phyloP scores from a whole-genome alignment of 2,797 vertebrate species.

The Tenualosa ilisha region DNA sequence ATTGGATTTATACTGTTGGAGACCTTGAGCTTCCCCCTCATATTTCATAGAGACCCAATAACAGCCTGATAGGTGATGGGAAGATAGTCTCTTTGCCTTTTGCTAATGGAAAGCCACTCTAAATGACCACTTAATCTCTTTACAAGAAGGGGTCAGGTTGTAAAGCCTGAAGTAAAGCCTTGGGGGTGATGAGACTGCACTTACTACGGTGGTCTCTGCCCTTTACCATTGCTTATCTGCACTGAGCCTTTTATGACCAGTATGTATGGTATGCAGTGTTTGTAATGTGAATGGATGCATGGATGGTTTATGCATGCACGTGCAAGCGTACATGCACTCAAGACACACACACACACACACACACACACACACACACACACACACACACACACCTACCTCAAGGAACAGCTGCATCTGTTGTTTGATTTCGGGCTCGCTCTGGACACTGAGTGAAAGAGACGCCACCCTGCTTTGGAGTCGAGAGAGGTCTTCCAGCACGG shows the following conservation, averaged over 20 bases:
- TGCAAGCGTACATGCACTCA: neutral
- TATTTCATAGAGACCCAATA: neutral
- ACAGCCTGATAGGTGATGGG: neutral
- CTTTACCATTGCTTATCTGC: neutral
- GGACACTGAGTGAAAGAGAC: constrained; percentile 64
- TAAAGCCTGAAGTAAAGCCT: neutral
- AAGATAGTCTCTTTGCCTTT: neutral
- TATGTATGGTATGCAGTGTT: neutral
- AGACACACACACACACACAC: neutral
- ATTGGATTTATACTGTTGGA: neutral
- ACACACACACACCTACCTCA: constrained; percentile 65
- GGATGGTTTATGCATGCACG: constrained; percentile 46
- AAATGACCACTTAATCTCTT: neutral
- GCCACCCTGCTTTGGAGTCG: constrained; percentile 73
- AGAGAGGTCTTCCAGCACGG: constrained; percentile 75
- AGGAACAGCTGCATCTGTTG: constrained; percentile 72
- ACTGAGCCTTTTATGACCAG: neutral
- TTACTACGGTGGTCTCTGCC: neutral
- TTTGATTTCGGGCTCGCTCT: constrained; percentile 69
- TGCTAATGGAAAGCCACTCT: neutral
- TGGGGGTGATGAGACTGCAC: neutral
- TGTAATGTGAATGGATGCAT: neutral
- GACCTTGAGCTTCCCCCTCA: neutral
- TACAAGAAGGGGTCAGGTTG: constrained; percentile 5
- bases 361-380: neutral